Evolutionary conservation across 2,888 invertebrate genomes (phyloP).

Genomic region (Hylaea fasciaria): DNA sequence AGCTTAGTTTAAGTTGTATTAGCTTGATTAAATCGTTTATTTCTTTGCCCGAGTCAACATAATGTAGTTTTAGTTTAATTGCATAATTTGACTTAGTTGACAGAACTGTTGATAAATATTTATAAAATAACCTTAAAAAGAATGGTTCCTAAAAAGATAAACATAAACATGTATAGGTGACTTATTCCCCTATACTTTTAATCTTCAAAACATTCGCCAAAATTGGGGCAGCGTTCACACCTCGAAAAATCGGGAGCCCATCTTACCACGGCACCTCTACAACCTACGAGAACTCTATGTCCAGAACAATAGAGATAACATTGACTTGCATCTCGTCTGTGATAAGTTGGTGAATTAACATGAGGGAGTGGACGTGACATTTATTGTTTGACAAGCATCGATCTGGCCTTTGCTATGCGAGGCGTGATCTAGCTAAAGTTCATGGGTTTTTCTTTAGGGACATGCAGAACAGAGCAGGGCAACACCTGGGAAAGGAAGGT

Average conservation of each 20-base stretch:
- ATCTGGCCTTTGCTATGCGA: conserved; percentile 83
- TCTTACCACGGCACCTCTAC: conserved; percentile 45
- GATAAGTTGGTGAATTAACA: conserved; percentile 59
- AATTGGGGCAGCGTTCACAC: conserved; percentile 81
- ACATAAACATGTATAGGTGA: conserved; percentile 37
- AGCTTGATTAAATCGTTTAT: too few relatives aligned
- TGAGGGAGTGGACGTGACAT: conserved; percentile 84
- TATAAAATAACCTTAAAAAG: neutral
- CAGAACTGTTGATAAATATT: neutral
- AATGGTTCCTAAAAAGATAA: conserved; percentile 11
- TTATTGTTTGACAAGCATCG: conserved; percentile 85
- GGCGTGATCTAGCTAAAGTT: conserved; percentile 77
- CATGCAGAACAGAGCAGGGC: conserved; percentile 14
- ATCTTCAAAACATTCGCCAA: conserved; percentile 71
- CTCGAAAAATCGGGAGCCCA: conserved; percentile 73
- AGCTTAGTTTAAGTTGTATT: too few relatives aligned
- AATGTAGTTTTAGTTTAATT: too few relatives aligned
- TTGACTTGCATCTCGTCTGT: conserved; percentile 31
- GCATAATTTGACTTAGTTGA: too few relatives aligned
- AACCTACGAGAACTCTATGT: conserved; percentile 41
- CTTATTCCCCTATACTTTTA: conserved; percentile 55
- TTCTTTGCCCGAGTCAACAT: too few relatives aligned
- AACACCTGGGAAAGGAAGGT: conserved; percentile 4
- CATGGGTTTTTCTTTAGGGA: conserved; percentile 54
- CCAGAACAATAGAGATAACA: conserved; percentile 38